phyloP scores from a whole-genome alignment of 2,888 invertebrate genomes.

The Neocrepidodera transversa region DNA sequence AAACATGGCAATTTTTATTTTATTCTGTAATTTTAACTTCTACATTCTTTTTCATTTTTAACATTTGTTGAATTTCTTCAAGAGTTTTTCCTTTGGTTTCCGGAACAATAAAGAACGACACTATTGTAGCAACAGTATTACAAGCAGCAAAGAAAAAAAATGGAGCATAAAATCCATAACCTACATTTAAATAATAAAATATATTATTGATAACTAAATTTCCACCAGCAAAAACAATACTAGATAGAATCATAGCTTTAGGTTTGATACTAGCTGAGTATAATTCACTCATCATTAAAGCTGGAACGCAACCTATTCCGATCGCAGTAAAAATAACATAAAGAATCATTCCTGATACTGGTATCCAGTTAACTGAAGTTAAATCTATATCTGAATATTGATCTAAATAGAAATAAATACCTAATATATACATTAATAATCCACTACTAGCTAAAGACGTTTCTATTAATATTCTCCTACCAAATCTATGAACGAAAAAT shows the following conservation, averaged over 20 bases:
- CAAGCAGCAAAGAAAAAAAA: constrained; percentile 50
- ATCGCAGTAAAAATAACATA: constrained; percentile 46
- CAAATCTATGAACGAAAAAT: constrained; percentile 44
- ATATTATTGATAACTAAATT: constrained; percentile 46
- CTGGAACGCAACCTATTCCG: constrained; percentile 51
- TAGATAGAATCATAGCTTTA: constrained; percentile 48
- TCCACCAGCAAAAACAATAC: constrained; percentile 45
- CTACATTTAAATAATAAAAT: constrained; percentile 49
- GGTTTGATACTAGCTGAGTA: constrained; percentile 53
- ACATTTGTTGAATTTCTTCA: too few species aligned
- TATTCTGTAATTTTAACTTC: too few species aligned
- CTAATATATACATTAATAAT: constrained; percentile 26
- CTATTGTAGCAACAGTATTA: constrained; percentile 44
- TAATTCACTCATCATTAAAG: constrained; percentile 50
- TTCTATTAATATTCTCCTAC: constrained; percentile 43
- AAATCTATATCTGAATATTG: constrained; percentile 43
- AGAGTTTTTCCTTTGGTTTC: constrained; percentile 57
- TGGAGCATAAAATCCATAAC: constrained; percentile 50
- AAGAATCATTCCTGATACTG: constrained; percentile 48
- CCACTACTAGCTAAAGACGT: constrained; percentile 43
- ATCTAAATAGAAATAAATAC: constrained; percentile 46
- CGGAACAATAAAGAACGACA: constrained; percentile 51
- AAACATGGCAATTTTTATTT: too few species aligned
- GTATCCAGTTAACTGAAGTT: constrained; percentile 47
- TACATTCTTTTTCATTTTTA: too few species aligned